These are phyloP conservation scores for Calameuta filiformis DNA, from an alignment of 2,888 invertebrate genomes.

Conservation along the genomic window DNA sequence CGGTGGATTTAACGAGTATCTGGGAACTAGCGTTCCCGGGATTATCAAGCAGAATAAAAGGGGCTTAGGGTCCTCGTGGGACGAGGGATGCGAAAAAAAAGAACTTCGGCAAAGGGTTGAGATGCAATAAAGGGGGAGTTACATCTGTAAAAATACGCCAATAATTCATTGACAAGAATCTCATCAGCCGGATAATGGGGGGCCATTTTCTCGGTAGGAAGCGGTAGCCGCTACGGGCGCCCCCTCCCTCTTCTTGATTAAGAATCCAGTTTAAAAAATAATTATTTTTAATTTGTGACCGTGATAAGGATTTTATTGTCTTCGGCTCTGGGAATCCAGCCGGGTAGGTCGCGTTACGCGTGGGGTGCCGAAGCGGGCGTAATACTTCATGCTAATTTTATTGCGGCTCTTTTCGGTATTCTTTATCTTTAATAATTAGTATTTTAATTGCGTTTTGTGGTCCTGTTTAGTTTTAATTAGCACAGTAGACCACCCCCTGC, in stretches of 20 bases:
- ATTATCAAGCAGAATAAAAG: neutral
- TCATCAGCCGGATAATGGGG: constrained; percentile 60
- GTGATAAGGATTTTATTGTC: constrained; percentile 59
- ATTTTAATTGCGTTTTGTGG: constrained; percentile 46
- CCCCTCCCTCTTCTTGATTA: constrained; percentile 48
- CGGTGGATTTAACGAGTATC: neutral
- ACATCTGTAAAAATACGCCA: constrained; percentile 58
- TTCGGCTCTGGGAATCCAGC: constrained; percentile 23
- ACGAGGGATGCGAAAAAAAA: constrained; percentile 28
- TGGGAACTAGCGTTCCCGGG: neutral
- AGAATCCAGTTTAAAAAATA: constrained; percentile 63
- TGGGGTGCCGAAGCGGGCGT: constrained; percentile 40
- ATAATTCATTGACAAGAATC: constrained; percentile 67
- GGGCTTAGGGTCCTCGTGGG: constrained; percentile 17
- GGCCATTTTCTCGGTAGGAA: constrained; percentile 51
- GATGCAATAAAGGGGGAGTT: constrained; percentile 52
- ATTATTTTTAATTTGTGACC: constrained; percentile 64
- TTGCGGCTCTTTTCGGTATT: constrained; percentile 50
- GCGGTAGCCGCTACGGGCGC: constrained; percentile 30
- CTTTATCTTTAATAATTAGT: constrained; percentile 49
- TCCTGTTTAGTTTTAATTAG: constrained; percentile 24
- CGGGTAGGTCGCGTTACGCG: constrained; percentile 37
- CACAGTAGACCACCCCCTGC: neutral
- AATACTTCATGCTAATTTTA: constrained; percentile 57
- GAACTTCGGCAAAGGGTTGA: constrained; percentile 56